Evolutionary conservation across 2,888 invertebrate species (phyloP), one percentile per base, ranked within the genome.

Genomic region (Eupithecia pulchellata): DNA sequence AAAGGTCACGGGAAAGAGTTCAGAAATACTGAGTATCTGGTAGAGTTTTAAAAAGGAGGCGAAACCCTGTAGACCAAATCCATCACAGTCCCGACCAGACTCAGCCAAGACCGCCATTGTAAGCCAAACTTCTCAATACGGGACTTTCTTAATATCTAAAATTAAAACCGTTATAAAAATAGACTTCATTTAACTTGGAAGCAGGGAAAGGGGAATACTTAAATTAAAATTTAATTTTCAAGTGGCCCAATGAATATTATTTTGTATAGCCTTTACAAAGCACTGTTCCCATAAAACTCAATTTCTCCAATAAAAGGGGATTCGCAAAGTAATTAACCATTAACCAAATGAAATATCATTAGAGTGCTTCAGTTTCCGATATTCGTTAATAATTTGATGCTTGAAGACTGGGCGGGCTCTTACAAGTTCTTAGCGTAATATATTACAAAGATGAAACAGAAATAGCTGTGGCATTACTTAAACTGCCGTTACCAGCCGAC

Each of bases 301-400:
- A 60, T 30, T 30, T 32, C 32, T 30, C 8, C 58, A n/a, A 32
- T 60, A 60, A 32, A 60, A 32, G 58, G 27, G 30, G 30, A 52
- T 52, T 64, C 13, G 17, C 20, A 42, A 64, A 66, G 13, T 58
- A 39, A 68, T 39, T 64, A 68, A 57, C 63, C 64, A 58, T 68
- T 39, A 68, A 39, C 39, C 27, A 57, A 64, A 64, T 68, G 32
- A 68, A 60, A 64, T 69, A 17, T 20, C 42, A 30, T 63, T 60
- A 34, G 60, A 64, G 69, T 69, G 69, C 64, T 69, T 69, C 64
- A 60, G 47, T 69, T 69, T 63, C 36, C 69, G 64, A 64, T 69
- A 64, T 60, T 64, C 58, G 47, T 27, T 69, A 47, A 69, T 69
- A 52, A 20, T 62, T 30, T 64, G 58, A 60, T 58, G 60, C 47